A percentile compares a stretch with the other conserved stretches of the same genome.
Conservation (phyloP, 1,140 invertebrate genomes). For the Drosophila quadrilineata region DNA sequence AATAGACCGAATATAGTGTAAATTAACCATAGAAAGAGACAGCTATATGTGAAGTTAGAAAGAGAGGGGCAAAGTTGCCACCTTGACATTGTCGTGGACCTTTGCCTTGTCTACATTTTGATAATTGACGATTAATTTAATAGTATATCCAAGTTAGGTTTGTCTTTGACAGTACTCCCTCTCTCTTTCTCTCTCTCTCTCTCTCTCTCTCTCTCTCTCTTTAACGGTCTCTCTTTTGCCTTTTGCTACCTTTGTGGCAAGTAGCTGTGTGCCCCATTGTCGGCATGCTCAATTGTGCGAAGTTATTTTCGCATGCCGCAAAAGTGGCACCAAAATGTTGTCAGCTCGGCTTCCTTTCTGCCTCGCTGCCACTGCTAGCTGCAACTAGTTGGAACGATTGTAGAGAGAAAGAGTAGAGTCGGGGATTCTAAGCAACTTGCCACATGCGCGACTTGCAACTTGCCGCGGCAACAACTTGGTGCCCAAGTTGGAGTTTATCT, state of each 20-base stretch:
- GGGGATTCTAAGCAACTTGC: constrained; percentile 76
- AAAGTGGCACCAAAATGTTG: constrained; percentile 75
- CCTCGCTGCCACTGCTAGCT: not conserved
- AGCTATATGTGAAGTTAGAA: too few species aligned
- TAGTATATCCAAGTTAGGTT: constrained; percentile 78
- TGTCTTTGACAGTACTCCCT: constrained; percentile 35
- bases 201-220: not conserved
- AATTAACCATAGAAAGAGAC: too few species aligned
- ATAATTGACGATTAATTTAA: constrained; percentile 80
- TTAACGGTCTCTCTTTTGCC: not conserved
- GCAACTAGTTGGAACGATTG: too few species aligned
- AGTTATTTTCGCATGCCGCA: constrained; percentile 79
- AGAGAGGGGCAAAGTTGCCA: not conserved
- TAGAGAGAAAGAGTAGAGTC: too few species aligned
- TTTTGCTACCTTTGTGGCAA: not conserved
- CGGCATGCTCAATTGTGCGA: constrained; percentile 78
- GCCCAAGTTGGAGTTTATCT: constrained; percentile 78
- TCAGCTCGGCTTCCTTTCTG: constrained; percentile 55
- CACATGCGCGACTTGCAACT: constrained; percentile 70
- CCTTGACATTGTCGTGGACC: not conserved
- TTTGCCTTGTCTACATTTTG: constrained; percentile 45
- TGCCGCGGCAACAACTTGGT: constrained; percentile 21
- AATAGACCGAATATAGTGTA: too few species aligned
- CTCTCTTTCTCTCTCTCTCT: not conserved
- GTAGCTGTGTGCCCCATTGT: constrained; percentile 33